A percentile compares a stretch with the other conserved stretches of the same genome.
These are phyloP conservation scores for Hypocryptadius cinnamomeus DNA, from an alignment of 2,113 vertebrate species.

Conservation along the genomic window DNA sequence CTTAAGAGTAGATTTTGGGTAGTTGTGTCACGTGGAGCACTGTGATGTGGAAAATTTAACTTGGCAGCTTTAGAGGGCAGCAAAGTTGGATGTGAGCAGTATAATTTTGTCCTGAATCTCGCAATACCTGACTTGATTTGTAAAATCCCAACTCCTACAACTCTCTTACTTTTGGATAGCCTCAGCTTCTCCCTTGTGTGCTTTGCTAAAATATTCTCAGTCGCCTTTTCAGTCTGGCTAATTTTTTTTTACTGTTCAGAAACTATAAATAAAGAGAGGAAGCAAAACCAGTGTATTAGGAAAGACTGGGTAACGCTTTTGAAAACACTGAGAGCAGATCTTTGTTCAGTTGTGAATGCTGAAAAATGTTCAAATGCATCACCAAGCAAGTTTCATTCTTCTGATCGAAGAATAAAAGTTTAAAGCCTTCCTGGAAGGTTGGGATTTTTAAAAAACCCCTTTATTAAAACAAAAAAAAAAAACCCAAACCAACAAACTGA, in stretches of 20 bases:
- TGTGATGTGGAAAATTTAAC: not conserved
- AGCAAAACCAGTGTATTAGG: not conserved
- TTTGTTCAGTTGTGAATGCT: not conserved
- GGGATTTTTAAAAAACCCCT: not conserved
- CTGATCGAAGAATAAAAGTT: not conserved
- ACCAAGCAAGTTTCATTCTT: not conserved
- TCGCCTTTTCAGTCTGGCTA: not conserved
- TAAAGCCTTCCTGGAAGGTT: not conserved
- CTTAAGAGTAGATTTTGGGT: not conserved
- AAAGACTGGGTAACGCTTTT: not conserved
- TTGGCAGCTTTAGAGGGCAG: not conserved
- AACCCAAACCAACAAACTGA: not conserved
- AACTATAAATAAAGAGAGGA: not conserved
- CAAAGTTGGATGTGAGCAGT: not conserved
- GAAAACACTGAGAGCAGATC: not conserved
- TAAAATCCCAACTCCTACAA: not conserved
- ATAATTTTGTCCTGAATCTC: not conserved
- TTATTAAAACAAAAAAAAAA: not conserved
- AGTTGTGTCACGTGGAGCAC: not conserved
- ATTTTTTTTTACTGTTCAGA: not conserved
- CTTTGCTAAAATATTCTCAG: not conserved
- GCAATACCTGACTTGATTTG: not conserved
- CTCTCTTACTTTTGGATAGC: not conserved
- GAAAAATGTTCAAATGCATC: not conserved
- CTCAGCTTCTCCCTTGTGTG: not conserved